Base-by-base conservation (phyloP, 2,113 vertebrate species). In the Channa maculata region DNA sequence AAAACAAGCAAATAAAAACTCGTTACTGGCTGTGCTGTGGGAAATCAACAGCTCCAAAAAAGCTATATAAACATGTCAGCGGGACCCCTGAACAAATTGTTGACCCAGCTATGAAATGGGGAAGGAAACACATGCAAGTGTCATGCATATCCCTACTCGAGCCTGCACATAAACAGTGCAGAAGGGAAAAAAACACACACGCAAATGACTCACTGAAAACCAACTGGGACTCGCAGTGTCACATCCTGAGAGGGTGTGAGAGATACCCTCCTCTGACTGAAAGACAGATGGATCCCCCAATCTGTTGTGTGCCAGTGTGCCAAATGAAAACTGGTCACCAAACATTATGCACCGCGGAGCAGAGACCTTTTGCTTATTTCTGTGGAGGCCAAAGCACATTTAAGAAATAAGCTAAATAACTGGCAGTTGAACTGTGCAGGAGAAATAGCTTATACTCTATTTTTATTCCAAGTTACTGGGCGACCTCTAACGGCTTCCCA, bases 141-240 rank as follows among this genome's bases (percentile, higher is more conserved):
- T 45, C 58, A 61, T 52, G 48, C 78, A 75, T 59, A 72, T 61
- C 65, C 44, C 54, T 7, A 7, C 55, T 65, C 36, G 41, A 75
- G 61, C 51, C 49, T 70, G 38, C 55, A 81, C 52, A 33, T 65
- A 58, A 77, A 82, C 82, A 77, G 65, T 51, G 52, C 60, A 85
- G n/a, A 8, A 43, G 50, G 71, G 33, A 33, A 24, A 48, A 77
- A 54, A 77, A 51, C 67, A 84, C 69, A 78, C 24, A 24, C 24
- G 80, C 85, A 90, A 90, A 75, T 89, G 87, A 92, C 63, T 89
- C 91, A 92, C 48, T 79, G 83, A 77, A 86, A 87, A 87, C 90
- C 88, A 88, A 88, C 90, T 91, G 88, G 89, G 89, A 92, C 69
- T 60, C 80, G 87, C 76, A 82, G 50, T 87, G 90, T 88, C 84